phyloP scores from a whole-genome alignment of 92 coral and sea anemone species.

The Porites rus region DNA sequence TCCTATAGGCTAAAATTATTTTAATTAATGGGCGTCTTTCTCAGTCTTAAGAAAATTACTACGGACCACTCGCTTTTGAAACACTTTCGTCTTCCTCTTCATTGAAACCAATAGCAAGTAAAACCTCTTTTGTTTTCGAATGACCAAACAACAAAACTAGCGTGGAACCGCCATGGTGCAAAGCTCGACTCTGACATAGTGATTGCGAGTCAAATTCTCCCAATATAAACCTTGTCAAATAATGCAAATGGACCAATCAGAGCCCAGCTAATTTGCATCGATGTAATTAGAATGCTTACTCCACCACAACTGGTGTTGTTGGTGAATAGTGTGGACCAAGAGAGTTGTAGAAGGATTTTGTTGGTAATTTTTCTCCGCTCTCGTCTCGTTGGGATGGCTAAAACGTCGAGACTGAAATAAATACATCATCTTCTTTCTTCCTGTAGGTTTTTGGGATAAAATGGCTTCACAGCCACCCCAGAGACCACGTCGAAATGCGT shows the following conservation, averaged over 20 bases:
- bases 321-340: conserved; percentile 72
- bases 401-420: conserved; percentile 40
- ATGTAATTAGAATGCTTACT: conserved; percentile 97
- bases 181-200: conserved; percentile 2
- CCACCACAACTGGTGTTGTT: conserved; percentile 96
- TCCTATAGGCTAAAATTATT: conserved; percentile 46
- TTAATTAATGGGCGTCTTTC: conserved; percentile 47
- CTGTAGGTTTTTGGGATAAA: conserved; percentile 75
- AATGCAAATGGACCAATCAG: conserved; percentile 74
- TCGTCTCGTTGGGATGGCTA: conserved; percentile 2
- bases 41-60: conserved; percentile 1
- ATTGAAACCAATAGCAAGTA: background rate
- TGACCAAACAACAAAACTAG: conserved; percentile 38
- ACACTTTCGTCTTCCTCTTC: background rate
- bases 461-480: conserved; percentile 99
- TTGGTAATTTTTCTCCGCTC: conserved; percentile 52
- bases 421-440: conserved; percentile 46
- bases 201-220: conserved; percentile 66
- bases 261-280: conserved; percentile 71
- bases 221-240: conserved; percentile 74
- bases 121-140: conserved; percentile 5
- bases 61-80: background rate
- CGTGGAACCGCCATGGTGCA: conserved; percentile 31
- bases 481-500: conserved; percentile 98
- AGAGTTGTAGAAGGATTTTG: conserved; percentile 56